Evolutionary conservation across 2,113 vertebrate genomes (phyloP).

Genomic region (Casuarius casuarius): DNA sequence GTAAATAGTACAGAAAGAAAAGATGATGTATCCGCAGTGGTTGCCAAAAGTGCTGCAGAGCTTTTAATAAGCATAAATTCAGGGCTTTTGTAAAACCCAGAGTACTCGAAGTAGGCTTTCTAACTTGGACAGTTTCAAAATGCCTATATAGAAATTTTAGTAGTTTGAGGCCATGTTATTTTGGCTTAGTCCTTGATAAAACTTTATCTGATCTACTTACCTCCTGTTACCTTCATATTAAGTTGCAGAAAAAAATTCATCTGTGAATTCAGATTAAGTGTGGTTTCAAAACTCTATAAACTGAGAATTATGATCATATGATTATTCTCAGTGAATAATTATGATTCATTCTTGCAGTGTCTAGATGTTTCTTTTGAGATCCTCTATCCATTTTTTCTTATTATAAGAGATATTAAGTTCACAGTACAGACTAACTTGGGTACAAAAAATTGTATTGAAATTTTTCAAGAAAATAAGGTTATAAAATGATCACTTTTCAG

Average conservation of each 20-base stretch:
- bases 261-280: background rate
- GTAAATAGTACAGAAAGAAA: background rate
- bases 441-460: background rate
- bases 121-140: background rate
- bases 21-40: background rate
- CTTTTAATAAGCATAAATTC: background rate
- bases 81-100: background rate
- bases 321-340: background rate
- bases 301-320: background rate
- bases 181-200: background rate
- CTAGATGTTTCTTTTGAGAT: background rate
- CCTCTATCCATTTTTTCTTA: background rate
- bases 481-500: background rate
- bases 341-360: background rate
- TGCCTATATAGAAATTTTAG: background rate
- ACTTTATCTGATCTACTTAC: background rate
- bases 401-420: background rate
- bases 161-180: background rate
- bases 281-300: background rate
- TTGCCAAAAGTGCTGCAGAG: background rate
- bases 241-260: background rate
- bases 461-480: background rate
- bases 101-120: background rate
- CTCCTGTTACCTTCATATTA: background rate
- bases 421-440: background rate